These are phyloP conservation scores for Alentia gelatinosa DNA, from an alignment of 2,888 invertebrate genomes.

Conservation along the genomic window DNA sequence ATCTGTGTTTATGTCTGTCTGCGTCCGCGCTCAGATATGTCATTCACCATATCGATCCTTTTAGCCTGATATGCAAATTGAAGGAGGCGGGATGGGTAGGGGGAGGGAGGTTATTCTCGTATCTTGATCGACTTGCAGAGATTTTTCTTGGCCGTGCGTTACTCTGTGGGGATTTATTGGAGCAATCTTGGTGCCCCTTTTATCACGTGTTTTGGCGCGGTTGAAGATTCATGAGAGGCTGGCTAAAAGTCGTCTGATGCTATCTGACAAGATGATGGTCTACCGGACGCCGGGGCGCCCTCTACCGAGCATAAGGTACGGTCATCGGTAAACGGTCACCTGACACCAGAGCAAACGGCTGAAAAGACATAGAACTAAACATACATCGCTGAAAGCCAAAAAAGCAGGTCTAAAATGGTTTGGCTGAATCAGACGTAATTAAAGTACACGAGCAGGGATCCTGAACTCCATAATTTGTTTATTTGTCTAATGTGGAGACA, in stretches of 20 bases:
- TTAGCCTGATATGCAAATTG: not conserved
- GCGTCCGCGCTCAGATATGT: not conserved
- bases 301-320: too few relatives aligned
- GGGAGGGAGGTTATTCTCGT: constrained; percentile 8
- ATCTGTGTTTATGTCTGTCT: not conserved
- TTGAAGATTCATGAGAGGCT: not conserved
- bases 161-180: not conserved
- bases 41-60: not conserved
- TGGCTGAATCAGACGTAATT: too few relatives aligned
- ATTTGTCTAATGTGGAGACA: too few relatives aligned
- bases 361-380: too few relatives aligned
- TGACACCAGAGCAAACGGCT: too few relatives aligned
- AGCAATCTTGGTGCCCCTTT: not conserved
- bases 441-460: too few relatives aligned
- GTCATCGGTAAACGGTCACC: too few relatives aligned
- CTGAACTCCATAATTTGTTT: too few relatives aligned
- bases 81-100: too few relatives aligned
- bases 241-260: not conserved
- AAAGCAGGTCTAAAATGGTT: too few relatives aligned
- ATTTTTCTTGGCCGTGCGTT: not conserved
- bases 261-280: not conserved
- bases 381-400: too few relatives aligned
- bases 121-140: not conserved
- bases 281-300: too few relatives aligned
- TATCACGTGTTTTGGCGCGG: not conserved